A percentile compares a stretch with the other conserved stretches of the same genome.
These are phyloP conservation scores for Argya squamiceps DNA, from an alignment of 2,797 vertebrate genomes.

Conservation along the genomic window DNA sequence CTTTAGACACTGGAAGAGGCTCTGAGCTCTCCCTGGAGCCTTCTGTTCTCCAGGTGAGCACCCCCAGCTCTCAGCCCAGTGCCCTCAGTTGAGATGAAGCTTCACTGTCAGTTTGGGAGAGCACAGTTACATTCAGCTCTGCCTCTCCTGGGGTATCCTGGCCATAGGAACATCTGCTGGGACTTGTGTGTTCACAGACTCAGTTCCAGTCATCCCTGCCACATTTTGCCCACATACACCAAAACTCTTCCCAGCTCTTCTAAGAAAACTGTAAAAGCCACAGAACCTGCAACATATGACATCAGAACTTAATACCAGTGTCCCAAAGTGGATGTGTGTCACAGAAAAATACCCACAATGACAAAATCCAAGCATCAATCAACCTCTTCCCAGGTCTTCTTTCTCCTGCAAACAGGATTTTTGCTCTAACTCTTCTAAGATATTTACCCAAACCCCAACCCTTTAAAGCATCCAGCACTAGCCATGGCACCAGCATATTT, in stretches of 20 bases:
- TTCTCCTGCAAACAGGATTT: neutral
- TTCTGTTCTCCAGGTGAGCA: neutral
- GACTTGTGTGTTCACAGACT: neutral
- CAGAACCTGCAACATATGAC: neutral
- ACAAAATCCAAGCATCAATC: neutral
- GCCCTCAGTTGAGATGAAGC: neutral
- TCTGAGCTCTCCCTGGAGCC: neutral
- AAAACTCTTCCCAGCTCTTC: neutral
- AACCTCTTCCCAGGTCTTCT: neutral
- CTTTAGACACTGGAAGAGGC: accelerated
- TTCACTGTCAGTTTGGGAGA: accelerated
- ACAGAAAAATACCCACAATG: neutral
- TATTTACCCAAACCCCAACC: neutral
- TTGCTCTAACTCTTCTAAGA: neutral
- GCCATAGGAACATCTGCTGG: neutral
- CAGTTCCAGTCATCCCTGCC: neutral
- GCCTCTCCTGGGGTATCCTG: neutral
- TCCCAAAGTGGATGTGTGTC: neutral
- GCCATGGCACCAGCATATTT: neutral
- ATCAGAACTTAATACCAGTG: neutral
- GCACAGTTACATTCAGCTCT: neutral
- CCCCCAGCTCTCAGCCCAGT: neutral
- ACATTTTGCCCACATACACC: neutral
- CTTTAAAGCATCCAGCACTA: neutral
- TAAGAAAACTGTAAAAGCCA: neutral